A percentile compares a stretch with the other conserved stretches of the same genome.
phyloP scores from a whole-genome alignment of 2,888 invertebrate species.

The Tetanocera ferruginea region DNA sequence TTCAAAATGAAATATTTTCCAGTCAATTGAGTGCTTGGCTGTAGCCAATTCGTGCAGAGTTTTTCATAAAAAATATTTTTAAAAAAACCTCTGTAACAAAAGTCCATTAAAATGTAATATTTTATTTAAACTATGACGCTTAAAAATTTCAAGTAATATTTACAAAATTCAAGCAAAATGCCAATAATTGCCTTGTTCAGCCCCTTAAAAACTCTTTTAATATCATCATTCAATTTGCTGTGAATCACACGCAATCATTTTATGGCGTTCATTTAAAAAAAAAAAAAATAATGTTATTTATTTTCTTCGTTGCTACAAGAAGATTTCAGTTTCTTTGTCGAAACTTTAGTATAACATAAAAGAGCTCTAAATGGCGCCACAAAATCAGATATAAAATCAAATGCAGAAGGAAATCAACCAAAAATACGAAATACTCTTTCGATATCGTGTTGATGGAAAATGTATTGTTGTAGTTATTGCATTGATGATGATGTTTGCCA shows the following conservation, averaged over 20 bases:
- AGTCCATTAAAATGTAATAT: neutral
- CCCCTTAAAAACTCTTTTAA: no score
- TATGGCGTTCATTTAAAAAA: no score
- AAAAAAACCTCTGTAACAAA: no score
- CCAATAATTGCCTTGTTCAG: no score
- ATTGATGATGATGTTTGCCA: conserved; percentile 18
- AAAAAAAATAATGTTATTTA: no score
- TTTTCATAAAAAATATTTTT: neutral
- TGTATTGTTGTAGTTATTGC: conserved; percentile 12
- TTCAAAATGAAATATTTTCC: neutral
- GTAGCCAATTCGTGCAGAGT: no score
- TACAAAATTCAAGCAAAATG: no score
- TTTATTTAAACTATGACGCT: neutral
- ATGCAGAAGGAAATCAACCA: neutral
- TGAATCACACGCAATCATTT: no score
- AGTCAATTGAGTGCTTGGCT: neutral
- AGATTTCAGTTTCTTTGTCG: no score
- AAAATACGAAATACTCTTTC: neutral
- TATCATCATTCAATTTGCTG: no score
- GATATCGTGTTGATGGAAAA: neutral
- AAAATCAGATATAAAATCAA: conserved; percentile 6
- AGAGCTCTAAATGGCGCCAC: neutral
- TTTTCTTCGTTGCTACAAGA: no score
- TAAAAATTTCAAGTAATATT: neutral
- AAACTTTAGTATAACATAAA: no score